Conservation (phyloP, 2,888 invertebrate species). For the Drosophila bunnanda region DNA sequence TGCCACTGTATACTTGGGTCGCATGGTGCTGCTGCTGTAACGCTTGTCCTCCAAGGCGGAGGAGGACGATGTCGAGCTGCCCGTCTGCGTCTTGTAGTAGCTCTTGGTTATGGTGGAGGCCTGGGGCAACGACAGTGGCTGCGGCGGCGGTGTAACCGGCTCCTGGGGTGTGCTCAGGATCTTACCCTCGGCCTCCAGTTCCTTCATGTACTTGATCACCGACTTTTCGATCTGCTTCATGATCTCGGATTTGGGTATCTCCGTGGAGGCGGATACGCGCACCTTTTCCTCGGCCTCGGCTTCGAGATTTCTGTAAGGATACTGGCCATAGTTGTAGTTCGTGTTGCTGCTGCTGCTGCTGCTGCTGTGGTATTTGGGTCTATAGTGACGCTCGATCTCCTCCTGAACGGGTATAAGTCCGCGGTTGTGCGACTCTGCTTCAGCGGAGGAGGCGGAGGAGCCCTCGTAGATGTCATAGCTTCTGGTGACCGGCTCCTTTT, state of each 20-base stretch:
- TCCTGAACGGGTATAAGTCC: constrained; percentile 14
- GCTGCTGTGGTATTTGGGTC: constrained; percentile 69
- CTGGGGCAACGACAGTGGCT: constrained; percentile 49
- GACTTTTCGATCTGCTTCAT: constrained; percentile 84
- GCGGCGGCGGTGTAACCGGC: background rate
- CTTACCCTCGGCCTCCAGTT: constrained; percentile 83
- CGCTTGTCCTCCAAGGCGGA: constrained; percentile 69
- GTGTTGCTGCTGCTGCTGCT: constrained; percentile 43
- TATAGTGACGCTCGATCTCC: constrained; percentile 75
- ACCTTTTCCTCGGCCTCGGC: constrained; percentile 75
- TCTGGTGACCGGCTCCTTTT: constrained; percentile 76
- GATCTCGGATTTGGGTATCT: constrained; percentile 83
- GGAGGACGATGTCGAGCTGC: background rate
- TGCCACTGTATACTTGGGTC: constrained; percentile 73
- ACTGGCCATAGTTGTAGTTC: constrained; percentile 55
- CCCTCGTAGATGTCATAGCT: constrained; percentile 65
- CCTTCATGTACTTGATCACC: constrained; percentile 84
- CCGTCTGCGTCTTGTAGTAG: constrained; percentile 72
- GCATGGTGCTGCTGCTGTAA: constrained; percentile 77
- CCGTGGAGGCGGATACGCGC: constrained; percentile 80
- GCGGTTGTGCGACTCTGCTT: constrained; percentile 8
- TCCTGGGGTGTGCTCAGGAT: constrained; percentile 77
- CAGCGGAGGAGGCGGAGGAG: constrained; percentile 25
- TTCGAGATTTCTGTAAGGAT: constrained; percentile 56
- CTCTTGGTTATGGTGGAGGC: constrained; percentile 63